Evolutionary conservation across 64 coral and sea anemone genomes (phyloP), one percentile per base, ranked within the genome.

Genomic region (Trachythela sp.): DNA sequence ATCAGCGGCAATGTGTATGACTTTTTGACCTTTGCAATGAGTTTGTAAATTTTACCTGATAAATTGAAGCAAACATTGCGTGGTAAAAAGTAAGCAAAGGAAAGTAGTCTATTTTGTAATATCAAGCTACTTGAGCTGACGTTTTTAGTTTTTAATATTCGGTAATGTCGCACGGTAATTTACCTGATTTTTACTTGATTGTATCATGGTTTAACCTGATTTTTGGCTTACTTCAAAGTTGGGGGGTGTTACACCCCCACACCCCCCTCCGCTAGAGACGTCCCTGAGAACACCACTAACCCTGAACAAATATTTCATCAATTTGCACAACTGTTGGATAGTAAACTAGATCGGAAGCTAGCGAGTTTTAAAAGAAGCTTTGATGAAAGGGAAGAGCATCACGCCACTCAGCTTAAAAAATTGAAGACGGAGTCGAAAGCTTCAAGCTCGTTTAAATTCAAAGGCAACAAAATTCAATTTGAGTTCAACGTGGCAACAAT

Each of bases 391-490:
- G 89, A 90, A 0, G 50, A 85, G 0, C 33, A 43, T 2, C 49
- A 84, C 36, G 22, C 17, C 20, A 1, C 36, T 33, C 48, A 90
- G 36, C n/a, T 90, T 2, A 85, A 90, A 48, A 90, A 90, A 32
- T 68, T 90, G 26, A 85, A 48, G 54, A 85, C 77, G 15, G 77
- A 85, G 26, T 84, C 50, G 24, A 90, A 90, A 84, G 83, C 80
- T n/a, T n/a, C 52, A 22, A 39, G 52, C 35, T 90, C 89, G 7
- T 67, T 90, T 39, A 84, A 90, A 39, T 90, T 85, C 41, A 85
- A 90, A 85, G 89, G 89, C 22, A 85, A 90, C 83, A 90, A 67
- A 43, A 85, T 90, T 54, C 89, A 90, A 38, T 90, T 45, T 85
- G 83, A 90, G 26, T 90, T 90, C 83, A 90, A 90, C 31, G 24